Evolutionary conservation across 2,113 vertebrate species (phyloP).

Genomic region (Limnothrissa miodon): DNA sequence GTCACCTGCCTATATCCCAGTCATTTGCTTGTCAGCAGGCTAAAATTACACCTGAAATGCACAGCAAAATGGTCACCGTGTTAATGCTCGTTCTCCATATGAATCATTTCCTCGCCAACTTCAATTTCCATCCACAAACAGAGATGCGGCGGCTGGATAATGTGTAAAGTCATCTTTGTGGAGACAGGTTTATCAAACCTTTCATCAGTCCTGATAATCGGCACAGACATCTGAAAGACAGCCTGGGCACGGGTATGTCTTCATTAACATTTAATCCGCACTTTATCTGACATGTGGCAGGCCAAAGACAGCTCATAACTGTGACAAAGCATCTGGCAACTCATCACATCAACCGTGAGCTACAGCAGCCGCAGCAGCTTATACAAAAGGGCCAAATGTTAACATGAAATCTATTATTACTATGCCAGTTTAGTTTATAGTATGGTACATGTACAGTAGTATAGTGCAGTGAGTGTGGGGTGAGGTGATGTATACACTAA

Average conservation of each 20-base stretch:
- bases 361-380: background rate
- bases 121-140: slow-evolving; percentile 5
- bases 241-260: background rate
- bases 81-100: background rate
- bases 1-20: background rate
- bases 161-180: background rate
- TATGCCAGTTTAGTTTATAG: too few species aligned
- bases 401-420: background rate
- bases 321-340: background rate
- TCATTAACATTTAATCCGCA: background rate
- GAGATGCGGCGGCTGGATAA: background rate
- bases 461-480: too few species aligned
- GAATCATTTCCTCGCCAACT: background rate
- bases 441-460: too few species aligned
- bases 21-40: background rate
- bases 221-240: background rate
- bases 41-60: background rate
- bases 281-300: background rate
- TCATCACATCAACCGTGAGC: background rate
- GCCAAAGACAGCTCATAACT: background rate
- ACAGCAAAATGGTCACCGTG: background rate
- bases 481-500: too few species aligned
- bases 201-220: background rate
- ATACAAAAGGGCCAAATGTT: background rate
- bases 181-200: background rate